These are phyloP conservation scores for Pongo pygmaeus DNA, from an alignment of 2,113 vertebrate species.

Conservation along the genomic window DNA sequence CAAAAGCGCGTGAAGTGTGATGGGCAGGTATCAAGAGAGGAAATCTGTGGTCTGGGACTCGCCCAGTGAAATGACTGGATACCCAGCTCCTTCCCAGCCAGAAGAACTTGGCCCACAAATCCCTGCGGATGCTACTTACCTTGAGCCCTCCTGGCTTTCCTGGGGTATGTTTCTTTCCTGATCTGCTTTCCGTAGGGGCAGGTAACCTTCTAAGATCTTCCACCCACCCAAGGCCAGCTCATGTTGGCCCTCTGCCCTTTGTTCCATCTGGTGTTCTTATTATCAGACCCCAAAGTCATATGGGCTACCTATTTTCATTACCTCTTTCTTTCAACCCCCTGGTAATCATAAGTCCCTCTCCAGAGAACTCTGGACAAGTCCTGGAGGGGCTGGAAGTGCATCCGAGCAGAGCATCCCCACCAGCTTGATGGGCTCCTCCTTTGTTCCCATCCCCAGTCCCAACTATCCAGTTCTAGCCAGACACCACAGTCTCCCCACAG, in stretches of 20 bases:
- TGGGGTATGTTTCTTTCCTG: not conserved
- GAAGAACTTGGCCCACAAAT: not conserved
- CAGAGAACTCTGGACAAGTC: not conserved
- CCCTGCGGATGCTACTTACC: not conserved
- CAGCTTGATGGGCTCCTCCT: not conserved
- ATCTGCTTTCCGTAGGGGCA: not conserved
- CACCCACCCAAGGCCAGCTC: not conserved
- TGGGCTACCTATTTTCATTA: not conserved
- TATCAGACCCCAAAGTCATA: not conserved
- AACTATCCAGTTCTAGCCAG: not conserved
- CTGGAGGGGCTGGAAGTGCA: not conserved
- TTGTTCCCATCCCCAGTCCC: not conserved
- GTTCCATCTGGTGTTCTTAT: not conserved
- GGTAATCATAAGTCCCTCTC: not conserved
- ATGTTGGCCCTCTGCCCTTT: not conserved
- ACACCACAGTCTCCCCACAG: not conserved
- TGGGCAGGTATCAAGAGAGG: not conserved
- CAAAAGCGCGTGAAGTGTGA: not conserved
- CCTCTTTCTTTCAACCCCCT: not conserved
- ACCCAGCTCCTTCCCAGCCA: not conserved
- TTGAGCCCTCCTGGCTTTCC: not conserved
- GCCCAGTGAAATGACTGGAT: not conserved
- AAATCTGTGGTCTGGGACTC: not conserved
- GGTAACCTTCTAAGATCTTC: not conserved
- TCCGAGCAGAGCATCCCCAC: not conserved